phyloP scores from a whole-genome alignment of 2,797 vertebrate species.

The Pangasius sanitwongsei region DNA sequence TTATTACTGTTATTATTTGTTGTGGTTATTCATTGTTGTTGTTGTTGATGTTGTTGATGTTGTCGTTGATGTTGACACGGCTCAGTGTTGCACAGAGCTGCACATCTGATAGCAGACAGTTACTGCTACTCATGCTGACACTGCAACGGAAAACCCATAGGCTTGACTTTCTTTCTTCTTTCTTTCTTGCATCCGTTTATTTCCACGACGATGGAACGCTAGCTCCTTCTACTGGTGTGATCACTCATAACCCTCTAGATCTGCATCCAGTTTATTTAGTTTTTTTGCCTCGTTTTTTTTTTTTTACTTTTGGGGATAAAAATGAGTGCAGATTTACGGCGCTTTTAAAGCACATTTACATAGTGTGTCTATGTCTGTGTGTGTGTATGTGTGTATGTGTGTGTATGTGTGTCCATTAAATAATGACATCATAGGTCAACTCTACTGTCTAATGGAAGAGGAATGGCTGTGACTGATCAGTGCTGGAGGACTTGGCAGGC shows the following conservation, averaged over 20 bases:
- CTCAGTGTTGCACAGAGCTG: neutral
- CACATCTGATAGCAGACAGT: neutral
- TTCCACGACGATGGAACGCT: neutral
- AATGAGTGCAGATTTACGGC: constrained; percentile 28
- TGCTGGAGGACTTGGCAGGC: constrained; percentile 54
- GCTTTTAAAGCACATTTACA: constrained; percentile 56
- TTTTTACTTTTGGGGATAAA: constrained; percentile 12
- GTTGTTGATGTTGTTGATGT: neutral
- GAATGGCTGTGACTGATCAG: constrained; percentile 66
- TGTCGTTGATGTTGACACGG: neutral
- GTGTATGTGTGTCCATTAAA: constrained; percentile 53
- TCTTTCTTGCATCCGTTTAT: too few relatives aligned
- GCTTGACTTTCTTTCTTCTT: neutral
- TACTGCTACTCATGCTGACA: neutral
- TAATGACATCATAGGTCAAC: constrained; percentile 68
- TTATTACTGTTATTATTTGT: neutral
- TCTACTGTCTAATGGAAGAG: constrained; percentile 60
- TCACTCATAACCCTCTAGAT: neutral
- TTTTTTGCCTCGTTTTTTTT: neutral
- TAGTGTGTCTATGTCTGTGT: constrained; percentile 1
- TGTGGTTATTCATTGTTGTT: neutral
- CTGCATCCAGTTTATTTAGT: neutral
- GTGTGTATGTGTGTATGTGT: neutral
- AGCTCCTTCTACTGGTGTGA: constrained; percentile 21
- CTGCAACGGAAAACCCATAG: neutral